Base-by-base conservation (phyloP, 2,797 vertebrate genomes). In the Anguilla anguilla region DNA sequence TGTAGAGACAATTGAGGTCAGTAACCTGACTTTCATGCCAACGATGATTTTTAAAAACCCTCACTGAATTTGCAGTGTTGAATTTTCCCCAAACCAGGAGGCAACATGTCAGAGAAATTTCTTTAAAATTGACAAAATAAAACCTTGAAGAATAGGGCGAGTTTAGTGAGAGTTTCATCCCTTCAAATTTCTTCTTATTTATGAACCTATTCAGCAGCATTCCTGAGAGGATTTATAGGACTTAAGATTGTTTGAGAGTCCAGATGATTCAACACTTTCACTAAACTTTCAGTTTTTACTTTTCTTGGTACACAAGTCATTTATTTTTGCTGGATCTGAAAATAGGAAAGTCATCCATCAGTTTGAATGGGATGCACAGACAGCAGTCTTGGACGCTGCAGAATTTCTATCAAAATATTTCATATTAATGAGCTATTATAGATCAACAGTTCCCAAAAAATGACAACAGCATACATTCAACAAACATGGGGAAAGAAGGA, bases 221-320 rank as follows among this genome's bases (percentile, higher is more conserved):
- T 77, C 72, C 72, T 39, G 35, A 39, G 31, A 35, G 72, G 35
- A 77, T 77, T 77, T 77, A 77, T 35, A 35, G 72, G 72, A 77
- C 35, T 77, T 77, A 10, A 79, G 46, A 83, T 49, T 83, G 82
- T 53, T 7, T 83, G 43, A 55, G 19, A n/a, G 51, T 83, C 43
- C 39, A n/a, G 82, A 49, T 83, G 82, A 49, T 55, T 83, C 82
- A 77, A 35, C 28, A 53, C 43, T 83, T 83, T 83, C 19, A 51
- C 51, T 53, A 83, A 55, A 83, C n/a, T 83, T 31, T 83, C 17
- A 83, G 72, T 77, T 17, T 53, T 83, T 49, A 83, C n/a, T 72
- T 31, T 77, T 77, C 72, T 77, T 39, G 72, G 72, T 35, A 77
- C 31, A 35, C 28, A 2, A 77, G 72, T 39, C 11, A 77, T 77